Conservation (phyloP, 2,113 vertebrate genomes). For the Anhinga rufa region DNA sequence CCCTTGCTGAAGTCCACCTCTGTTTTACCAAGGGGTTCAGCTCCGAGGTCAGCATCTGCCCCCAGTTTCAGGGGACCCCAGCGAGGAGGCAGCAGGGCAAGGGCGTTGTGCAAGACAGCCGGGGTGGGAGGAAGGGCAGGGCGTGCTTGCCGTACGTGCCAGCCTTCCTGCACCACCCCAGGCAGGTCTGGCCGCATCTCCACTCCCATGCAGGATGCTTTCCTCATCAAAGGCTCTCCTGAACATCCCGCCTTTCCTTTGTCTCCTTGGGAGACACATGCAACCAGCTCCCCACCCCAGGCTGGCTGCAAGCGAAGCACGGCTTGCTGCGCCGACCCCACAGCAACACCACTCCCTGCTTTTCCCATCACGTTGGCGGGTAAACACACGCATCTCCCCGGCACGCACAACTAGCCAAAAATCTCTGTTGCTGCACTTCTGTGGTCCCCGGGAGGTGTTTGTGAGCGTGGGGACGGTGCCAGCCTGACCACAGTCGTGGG, state of each 20-base stretch:
- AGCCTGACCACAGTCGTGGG: not conserved
- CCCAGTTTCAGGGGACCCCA: not conserved
- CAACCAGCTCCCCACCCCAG: not conserved
- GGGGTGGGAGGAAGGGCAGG: not conserved
- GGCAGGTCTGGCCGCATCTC: not conserved
- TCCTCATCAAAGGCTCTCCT: not conserved
- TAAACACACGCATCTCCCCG: fast-evolving
- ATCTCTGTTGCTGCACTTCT: not conserved
- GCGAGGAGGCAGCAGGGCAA: not conserved
- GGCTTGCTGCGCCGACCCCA: not conserved
- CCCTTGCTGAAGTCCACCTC: not conserved
- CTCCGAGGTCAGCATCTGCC: not conserved
- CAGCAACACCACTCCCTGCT: not conserved
- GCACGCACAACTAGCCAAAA: not conserved
- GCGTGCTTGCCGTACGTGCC: not conserved
- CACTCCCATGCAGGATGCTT: not conserved
- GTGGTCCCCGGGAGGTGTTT: fast-evolving
- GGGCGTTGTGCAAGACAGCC: not conserved
- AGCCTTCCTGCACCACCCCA: not conserved
- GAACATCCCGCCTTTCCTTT: not conserved
- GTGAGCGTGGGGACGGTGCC: fast-evolving
- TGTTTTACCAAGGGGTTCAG: not conserved
- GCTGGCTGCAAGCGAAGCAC: not conserved
- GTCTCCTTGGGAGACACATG: not conserved
- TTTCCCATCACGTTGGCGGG: not conserved